phyloP scores from a whole-genome alignment of 2,113 vertebrate species.

The Lepisosteus oculatus region DNA sequence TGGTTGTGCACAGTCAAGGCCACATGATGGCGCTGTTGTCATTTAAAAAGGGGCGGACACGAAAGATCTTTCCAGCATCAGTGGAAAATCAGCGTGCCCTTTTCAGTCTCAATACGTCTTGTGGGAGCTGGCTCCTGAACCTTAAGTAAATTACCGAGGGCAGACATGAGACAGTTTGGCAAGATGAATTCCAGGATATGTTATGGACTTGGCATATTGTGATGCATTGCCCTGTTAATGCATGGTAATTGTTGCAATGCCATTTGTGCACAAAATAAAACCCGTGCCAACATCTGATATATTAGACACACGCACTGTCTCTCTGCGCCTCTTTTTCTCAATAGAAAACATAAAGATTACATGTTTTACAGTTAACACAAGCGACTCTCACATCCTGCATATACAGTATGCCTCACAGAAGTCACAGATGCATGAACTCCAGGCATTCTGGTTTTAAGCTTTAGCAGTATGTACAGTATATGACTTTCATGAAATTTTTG shows the following conservation, averaged over 20 bases:
- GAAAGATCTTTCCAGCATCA: background rate
- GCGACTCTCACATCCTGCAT: too few relatives aligned
- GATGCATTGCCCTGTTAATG: constrained; percentile 20
- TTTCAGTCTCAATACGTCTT: constrained; percentile 34
- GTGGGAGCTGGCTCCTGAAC: constrained; percentile 19
- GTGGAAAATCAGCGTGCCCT: constrained; percentile 33
- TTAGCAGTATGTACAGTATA: too few relatives aligned
- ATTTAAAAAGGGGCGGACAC: constrained; percentile 19
- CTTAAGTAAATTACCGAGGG: constrained; percentile 25
- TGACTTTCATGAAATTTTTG: too few relatives aligned
- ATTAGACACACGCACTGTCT: too few relatives aligned
- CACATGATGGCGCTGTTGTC: constrained; percentile 66
- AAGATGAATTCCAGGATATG: constrained; percentile 12
- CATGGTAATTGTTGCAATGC: constrained; percentile 9
- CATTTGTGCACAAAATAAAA: constrained; percentile 7
- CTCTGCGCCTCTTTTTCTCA: too few relatives aligned
- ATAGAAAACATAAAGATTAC: too few relatives aligned
- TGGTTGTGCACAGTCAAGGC: constrained; percentile 15
- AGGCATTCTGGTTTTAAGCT: too few relatives aligned
- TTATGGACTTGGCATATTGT: constrained; percentile 24
- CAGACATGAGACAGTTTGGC: constrained; percentile 9
- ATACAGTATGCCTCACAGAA: too few relatives aligned
- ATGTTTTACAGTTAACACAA: too few relatives aligned
- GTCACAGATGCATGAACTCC: too few relatives aligned
- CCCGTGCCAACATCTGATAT: too few relatives aligned